Percentiles rank a stretch among this genome's conserved stretches.
These are phyloP conservation scores for Myrmecobius fasciatus DNA, from an alignment of 2,113 vertebrate species.

Conservation along the genomic window DNA sequence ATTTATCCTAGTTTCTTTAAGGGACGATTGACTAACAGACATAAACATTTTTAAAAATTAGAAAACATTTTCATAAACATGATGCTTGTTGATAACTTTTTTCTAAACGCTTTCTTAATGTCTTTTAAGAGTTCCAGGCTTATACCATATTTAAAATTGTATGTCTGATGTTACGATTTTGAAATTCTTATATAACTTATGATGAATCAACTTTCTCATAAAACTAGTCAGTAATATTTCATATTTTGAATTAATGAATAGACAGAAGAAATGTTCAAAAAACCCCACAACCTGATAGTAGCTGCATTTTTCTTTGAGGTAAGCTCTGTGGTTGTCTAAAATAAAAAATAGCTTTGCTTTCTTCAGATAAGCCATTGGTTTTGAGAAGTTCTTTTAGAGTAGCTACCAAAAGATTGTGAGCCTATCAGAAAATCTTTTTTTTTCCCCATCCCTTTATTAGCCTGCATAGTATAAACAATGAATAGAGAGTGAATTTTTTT, in stretches of 20 bases:
- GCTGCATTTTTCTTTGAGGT: constrained; percentile 33
- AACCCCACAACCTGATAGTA: constrained; percentile 16
- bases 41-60: constrained; percentile 29
- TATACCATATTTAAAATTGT: background rate
- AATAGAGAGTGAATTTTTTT: constrained; percentile 23
- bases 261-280: constrained; percentile 24
- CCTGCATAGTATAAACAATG: constrained; percentile 22
- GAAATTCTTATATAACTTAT: constrained; percentile 19
- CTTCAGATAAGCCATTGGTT: constrained; percentile 53
- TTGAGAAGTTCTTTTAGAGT: constrained; percentile 48
- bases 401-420: constrained; percentile 24
- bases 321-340: constrained; percentile 43
- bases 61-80: constrained; percentile 33
- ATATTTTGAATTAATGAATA: constrained; percentile 44
- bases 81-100: constrained; percentile 26
- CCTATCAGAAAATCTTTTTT: constrained; percentile 18
- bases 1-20: constrained; percentile 16
- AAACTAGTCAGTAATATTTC: constrained; percentile 24
- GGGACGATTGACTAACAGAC: constrained; percentile 27
- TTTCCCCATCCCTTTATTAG: constrained; percentile 23
- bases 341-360: background rate
- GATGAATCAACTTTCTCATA: constrained; percentile 24
- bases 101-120: constrained; percentile 16
- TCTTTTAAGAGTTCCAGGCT: constrained; percentile 41
- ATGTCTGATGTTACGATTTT: background rate